A percentile compares a stretch with the other conserved stretches of the same genome.
These are phyloP conservation scores for Molanna angustata DNA, from an alignment of 2,888 invertebrate genomes.

Conservation along the genomic window DNA sequence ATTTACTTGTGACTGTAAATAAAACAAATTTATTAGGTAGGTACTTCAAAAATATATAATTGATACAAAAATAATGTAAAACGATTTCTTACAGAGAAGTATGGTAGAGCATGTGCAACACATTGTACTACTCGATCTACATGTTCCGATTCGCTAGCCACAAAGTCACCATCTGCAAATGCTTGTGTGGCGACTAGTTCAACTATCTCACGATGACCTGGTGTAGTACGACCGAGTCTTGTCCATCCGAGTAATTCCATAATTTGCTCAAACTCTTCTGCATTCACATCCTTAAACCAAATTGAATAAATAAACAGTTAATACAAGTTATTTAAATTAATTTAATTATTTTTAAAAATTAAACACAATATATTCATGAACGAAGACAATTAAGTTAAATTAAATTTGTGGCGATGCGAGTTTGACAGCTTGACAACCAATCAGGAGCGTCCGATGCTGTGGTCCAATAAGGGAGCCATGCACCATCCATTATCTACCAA, in stretches of 20 bases:
- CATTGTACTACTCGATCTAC: conserved; percentile 80
- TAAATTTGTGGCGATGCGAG: no score
- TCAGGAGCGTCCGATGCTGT: no score
- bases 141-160: conserved; percentile 71
- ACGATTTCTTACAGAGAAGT: conserved; percentile 77
- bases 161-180: conserved; percentile 62
- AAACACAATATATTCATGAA: no score
- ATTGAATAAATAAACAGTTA: no score
- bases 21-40: neutral
- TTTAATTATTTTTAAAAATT: neutral
- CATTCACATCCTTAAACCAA: conserved; percentile 90
- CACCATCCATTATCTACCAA: no score
- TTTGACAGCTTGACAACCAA: no score
- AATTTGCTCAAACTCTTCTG: conserved; percentile 87
- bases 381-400: no score
- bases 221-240: conserved; percentile 74
- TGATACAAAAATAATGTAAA: neutral
- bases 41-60: neutral
- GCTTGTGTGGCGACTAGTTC: conserved; percentile 84
- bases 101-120: conserved; percentile 78
- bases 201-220: conserved; percentile 83
- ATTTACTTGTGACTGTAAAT: conserved; percentile 73
- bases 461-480: no score
- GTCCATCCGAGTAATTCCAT: conserved; percentile 84
- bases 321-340: neutral